A percentile compares a stretch with the other conserved stretches of the same genome.
These are phyloP conservation scores for Ciconia nigra DNA, from an alignment of 2,797 vertebrate genomes.

Conservation along the genomic window DNA sequence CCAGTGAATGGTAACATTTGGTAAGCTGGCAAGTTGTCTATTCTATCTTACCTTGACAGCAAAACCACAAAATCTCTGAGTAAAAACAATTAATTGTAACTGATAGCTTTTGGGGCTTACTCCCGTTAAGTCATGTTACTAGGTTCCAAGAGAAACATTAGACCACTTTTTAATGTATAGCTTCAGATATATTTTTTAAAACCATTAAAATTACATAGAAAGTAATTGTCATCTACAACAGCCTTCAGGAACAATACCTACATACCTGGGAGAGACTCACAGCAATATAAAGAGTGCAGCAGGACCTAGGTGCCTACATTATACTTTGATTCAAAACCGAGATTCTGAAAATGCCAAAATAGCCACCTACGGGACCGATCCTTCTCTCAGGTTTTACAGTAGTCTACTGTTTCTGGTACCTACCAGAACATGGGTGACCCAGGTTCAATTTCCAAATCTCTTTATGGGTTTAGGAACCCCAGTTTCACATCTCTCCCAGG, in stretches of 20 bases:
- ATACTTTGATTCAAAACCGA: neutral
- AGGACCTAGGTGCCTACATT: neutral
- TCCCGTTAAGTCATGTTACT: neutral
- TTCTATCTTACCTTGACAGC: constrained; percentile 42
- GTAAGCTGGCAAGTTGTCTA: constrained; percentile 72
- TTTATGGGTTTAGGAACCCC: neutral
- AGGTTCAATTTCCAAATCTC: neutral
- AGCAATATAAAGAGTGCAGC: neutral
- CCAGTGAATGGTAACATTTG: constrained; percentile 73
- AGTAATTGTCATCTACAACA: neutral
- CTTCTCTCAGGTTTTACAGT: neutral
- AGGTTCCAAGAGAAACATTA: constrained; percentile 34
- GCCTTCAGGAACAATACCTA: neutral
- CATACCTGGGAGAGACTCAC: neutral
- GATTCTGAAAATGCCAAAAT: neutral
- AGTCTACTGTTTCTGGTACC: neutral
- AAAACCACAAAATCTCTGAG: constrained; percentile 56
- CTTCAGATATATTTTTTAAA: neutral
- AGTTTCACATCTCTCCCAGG: neutral
- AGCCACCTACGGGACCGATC: neutral
- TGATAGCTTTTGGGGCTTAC: constrained; percentile 33
- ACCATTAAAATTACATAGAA: constrained; percentile 47
- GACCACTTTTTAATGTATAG: constrained; percentile 3
- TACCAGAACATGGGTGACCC: neutral
- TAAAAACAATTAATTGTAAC: constrained; percentile 58